Evolutionary conservation across 2,888 invertebrate species (phyloP).

Genomic region (Nomada ferruginata): DNA sequence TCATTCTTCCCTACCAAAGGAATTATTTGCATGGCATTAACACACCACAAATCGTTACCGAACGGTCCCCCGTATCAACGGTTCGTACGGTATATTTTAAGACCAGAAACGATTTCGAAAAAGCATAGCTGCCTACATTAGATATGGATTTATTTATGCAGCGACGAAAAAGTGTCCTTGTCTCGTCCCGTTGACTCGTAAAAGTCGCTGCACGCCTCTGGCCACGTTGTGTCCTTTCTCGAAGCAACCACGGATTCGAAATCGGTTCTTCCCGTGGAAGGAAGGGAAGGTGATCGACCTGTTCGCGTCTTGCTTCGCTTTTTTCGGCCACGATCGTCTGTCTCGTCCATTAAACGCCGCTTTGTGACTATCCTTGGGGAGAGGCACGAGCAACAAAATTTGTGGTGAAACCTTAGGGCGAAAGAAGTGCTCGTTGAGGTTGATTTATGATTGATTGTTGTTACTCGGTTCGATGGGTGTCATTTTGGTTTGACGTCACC

Average conservation of each 20-base stretch:
- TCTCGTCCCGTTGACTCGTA: not conserved
- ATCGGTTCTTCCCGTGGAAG: conserved; percentile 35
- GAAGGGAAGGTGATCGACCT: conserved; percentile 61
- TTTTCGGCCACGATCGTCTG: conserved; percentile 49
- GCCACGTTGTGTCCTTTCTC: conserved; percentile 18
- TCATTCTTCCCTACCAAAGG: too few relatives aligned
- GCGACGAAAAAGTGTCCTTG: conserved; percentile 47
- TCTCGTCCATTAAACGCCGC: conserved; percentile 12
- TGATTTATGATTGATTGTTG: conserved; percentile 21
- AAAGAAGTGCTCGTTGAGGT: not conserved
- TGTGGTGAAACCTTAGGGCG: not conserved
- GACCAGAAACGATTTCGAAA: not conserved
- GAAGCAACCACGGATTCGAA: conserved; percentile 46
- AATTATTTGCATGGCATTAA: too few relatives aligned
- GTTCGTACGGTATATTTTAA: not conserved
- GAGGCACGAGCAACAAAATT: not conserved
- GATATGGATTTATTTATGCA: conserved; percentile 46
- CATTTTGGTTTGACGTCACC: conserved; percentile 28
- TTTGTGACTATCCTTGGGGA: not conserved
- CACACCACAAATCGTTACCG: too few relatives aligned
- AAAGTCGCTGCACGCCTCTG: conserved; percentile 13
- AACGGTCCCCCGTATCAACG: not conserved
- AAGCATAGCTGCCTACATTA: not conserved
- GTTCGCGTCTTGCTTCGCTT: conserved; percentile 35
- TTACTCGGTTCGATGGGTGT: not conserved